Base-by-base conservation (phyloP, 1,140 invertebrate genomes). In the Mylabris phalerata region DNA sequence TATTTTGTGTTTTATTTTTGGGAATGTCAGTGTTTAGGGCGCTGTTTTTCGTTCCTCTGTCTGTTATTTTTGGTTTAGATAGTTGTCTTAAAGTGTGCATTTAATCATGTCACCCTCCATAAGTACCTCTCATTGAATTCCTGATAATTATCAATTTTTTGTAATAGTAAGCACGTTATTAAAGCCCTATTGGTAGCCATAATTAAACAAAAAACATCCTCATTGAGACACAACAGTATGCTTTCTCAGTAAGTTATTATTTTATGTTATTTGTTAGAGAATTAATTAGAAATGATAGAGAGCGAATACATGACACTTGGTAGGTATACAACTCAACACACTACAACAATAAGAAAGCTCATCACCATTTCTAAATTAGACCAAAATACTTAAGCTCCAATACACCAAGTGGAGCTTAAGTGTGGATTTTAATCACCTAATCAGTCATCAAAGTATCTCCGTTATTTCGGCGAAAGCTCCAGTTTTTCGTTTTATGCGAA, bases 11-110 rank as follows among this genome's bases (percentile, higher is more conserved):
- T 7, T 4, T 32, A 5, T 32, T 32, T 4, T 32, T 58, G 48
- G 47, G 63, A 65, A 65, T 65, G 63, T 65, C 49, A 57, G 47
- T 65, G 63, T 65, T 32, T 65, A 65, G 63, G 50, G 60, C 55
- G 61, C 42, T 49, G 50, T 48, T 39, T 42, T 45, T 55, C 32
- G 40, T 47, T 52, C 9, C 24, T 55, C 13, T 32, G 27, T 32
- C 7, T 32, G 3, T 32, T 32, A 4, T 32, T 2, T 32, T 32
- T 32, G 4, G 7, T 32, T 32, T 19, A 19, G 32, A 7, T 32
- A 32, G 32, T 32, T 32, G 7, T 5, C 7, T 5, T 32, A 4
- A 32, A 32, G 32, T 32, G 7, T 32, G 32, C 32, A 32, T 32
- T 32, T 32, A 19, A 19, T 19, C 19, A 19, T 19, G 19, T 19